Base-by-base conservation (phyloP, 2,113 vertebrate genomes). In the Neodontobutis hainanensis region DNA sequence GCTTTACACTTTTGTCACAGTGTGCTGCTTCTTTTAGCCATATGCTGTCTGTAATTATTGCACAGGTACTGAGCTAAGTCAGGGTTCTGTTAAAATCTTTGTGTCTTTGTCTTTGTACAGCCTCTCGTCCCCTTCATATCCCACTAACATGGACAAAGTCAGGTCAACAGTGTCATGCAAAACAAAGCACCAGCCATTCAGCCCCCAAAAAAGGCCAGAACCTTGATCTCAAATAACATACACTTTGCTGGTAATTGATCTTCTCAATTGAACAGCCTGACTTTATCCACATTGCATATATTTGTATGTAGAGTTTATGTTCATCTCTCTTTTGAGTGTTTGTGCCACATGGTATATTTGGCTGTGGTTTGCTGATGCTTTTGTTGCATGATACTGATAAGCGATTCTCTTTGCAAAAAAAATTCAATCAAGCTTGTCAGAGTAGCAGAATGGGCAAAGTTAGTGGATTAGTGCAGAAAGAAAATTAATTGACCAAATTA, bases 381-480 rank as follows among this genome's bases (percentile, higher is more conserved):
- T 74, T 77, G 34, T 68, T 85, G 89, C 89, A 90, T 89, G 86
- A 49, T 68, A 70, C 70, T 75, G 82, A 82, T 57, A 67, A 40
- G 65, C 44, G 73, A 47, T 65, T 65, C 5, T 75, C 14, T 55
- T 55, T 34, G 63, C 67, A 64, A 16, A 65, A 42, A 64, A 38
- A 32, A 16, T 8, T 6, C 43, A 73, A n/a, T 75, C 80, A 81
- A 87, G 81, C 81, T 88, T 85, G 79, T 86, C 84, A 85, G 79
- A 84, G 70, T 40, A 42, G 63, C 8, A 38, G 35, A 12, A 5
- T 49, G 16, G 4, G 43, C 43, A 11, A 15, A 10, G 45, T 44
- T 11, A 44, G 7, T 65, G 5, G 36, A 62, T 62, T 62, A 5
- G n/a, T 52, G 1, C 12, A n/a, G 11, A 34, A 15, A 16, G 14